Evolutionary conservation across 2,888 invertebrate genomes (phyloP).

Genomic region (Harmothoe impar): DNA sequence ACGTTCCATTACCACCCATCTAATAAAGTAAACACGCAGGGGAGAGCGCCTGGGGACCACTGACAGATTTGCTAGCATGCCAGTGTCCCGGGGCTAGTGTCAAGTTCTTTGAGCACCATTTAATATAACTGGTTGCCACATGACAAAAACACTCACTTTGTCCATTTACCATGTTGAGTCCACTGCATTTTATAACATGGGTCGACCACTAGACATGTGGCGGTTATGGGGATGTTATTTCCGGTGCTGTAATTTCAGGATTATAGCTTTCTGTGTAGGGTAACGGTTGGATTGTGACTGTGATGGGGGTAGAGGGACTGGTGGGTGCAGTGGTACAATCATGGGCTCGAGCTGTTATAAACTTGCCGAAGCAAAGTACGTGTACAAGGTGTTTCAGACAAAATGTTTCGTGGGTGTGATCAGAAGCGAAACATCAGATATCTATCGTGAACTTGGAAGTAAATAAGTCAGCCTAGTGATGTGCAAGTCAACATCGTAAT

Average conservation of each 20-base stretch:
- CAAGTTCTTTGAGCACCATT: conserved; percentile 1
- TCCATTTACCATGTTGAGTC: background rate
- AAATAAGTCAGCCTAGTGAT: too few relatives aligned
- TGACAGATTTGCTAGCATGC: background rate
- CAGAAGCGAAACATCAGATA: too few relatives aligned
- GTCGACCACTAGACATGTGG: background rate
- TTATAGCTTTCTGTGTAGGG: background rate
- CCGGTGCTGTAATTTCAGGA: conserved; percentile 4
- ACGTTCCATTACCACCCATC: background rate
- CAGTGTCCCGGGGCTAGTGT: background rate
- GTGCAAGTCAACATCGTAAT: too few relatives aligned
- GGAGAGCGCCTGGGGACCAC: background rate
- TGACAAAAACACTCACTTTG: background rate
- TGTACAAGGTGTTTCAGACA: too few relatives aligned
- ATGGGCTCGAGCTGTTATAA: too few relatives aligned
- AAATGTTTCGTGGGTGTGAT: too few relatives aligned
- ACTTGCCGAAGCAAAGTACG: too few relatives aligned
- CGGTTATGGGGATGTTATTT: background rate
- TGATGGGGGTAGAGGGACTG: too few relatives aligned
- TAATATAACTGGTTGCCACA: conserved; percentile 4
- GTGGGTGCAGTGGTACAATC: too few relatives aligned
- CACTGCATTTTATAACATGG: background rate
- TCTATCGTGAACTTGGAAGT: too few relatives aligned
- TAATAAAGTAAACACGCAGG: background rate
- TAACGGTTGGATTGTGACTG: background rate